Evolutionary conservation across 92 coral and sea anemone species (phyloP).

Genomic region (Zoanthus sociatus): DNA sequence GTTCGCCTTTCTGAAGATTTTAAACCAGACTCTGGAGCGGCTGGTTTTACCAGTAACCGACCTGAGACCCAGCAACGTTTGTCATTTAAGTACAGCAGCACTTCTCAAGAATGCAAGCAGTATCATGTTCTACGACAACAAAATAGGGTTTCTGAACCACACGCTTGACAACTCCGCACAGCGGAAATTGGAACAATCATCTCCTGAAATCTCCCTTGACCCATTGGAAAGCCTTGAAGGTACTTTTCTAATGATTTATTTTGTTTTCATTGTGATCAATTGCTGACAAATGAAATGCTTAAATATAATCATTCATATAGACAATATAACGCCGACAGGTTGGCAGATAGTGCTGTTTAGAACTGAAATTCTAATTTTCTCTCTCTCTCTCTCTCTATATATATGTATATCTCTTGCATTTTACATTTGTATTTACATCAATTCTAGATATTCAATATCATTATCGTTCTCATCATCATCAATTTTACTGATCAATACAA

Average conservation of each 20-base stretch:
- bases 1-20: constrained; percentile 89
- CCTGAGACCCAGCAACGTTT: constrained; percentile 76
- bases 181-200: constrained; percentile 74
- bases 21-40: constrained; percentile 87
- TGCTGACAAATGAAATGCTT: too few species aligned
- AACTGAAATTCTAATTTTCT: too few species aligned
- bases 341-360: too few species aligned
- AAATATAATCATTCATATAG: too few species aligned
- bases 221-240: constrained; percentile 96
- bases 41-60: constrained; percentile 88
- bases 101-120: constrained; percentile 79
- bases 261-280: too few species aligned
- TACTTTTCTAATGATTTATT: background rate
- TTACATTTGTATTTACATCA: too few species aligned
- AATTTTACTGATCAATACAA: too few species aligned
- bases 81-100: constrained; percentile 83
- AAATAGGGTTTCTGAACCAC: constrained; percentile 89
- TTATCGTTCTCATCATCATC: too few species aligned
- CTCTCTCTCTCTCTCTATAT: too few species aligned
- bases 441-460: too few species aligned
- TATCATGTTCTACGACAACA: constrained; percentile 91
- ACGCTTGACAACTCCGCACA: constrained; percentile 93
- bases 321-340: too few species aligned
- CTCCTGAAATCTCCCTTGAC: constrained; percentile 96
- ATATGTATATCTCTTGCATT: too few species aligned